Conservation (phyloP, 92 coral and sea anemone genomes). For the Nematostella vectensis region DNA sequence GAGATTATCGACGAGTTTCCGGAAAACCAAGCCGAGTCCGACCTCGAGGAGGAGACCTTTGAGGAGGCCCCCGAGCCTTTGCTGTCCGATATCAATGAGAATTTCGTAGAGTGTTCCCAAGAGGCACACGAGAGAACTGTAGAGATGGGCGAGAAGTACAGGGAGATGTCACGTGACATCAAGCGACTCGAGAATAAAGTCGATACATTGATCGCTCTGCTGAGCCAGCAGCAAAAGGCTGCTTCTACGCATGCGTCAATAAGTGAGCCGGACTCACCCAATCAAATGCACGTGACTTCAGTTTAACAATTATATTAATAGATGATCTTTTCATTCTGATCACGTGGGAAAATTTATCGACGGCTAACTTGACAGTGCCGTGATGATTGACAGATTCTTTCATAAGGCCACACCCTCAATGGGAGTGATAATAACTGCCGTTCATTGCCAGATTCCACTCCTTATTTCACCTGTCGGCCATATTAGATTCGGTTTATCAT, state of each 20-base stretch:
- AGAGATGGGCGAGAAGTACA: constrained; percentile 45
- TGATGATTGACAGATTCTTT: no score
- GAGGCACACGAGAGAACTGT: constrained; percentile 2
- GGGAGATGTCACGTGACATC: constrained; percentile 57
- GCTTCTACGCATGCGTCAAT: neutral
- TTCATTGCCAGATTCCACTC: no score
- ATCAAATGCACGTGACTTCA: neutral
- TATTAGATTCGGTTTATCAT: no score
- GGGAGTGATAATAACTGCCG: no score
- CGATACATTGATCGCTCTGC: constrained; percentile 49
- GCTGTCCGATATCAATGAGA: constrained; percentile 19
- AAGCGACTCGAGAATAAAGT: constrained; percentile 66
- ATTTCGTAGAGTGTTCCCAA: constrained; percentile 31
- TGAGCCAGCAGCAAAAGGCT: constrained; percentile 13
- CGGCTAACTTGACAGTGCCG: no score
- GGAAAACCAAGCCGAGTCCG: constrained; percentile 13
- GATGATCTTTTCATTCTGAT: no score
- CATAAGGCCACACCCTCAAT: no score
- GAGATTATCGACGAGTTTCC: constrained; percentile 6
- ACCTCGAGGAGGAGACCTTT: neutral
- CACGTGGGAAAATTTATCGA: no score
- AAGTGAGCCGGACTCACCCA: neutral
- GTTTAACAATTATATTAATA: constrained; percentile 1
- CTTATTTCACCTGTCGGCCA: no score
- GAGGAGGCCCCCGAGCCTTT: constrained; percentile 41